Evolutionary conservation across 2,888 invertebrate genomes (phyloP).

Genomic region (Calliphora vomitoria): DNA sequence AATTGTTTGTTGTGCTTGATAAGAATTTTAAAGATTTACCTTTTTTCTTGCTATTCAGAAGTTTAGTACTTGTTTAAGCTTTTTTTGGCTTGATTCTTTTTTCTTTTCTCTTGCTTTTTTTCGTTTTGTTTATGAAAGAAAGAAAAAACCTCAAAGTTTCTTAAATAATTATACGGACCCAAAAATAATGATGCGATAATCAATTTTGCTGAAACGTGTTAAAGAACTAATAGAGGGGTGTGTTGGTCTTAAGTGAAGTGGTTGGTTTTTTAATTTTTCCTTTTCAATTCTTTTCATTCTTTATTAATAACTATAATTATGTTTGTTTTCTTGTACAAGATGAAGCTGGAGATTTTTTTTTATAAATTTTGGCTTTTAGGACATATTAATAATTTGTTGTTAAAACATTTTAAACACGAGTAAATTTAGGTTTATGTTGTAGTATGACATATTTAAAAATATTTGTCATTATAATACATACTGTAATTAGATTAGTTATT

Average conservation of each 20-base stretch:
- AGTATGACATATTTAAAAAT: too few species aligned
- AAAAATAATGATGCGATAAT: neutral
- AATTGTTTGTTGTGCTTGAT: neutral
- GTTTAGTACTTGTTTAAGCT: neutral
- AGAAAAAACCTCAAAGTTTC: neutral
- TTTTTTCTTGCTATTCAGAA: neutral
- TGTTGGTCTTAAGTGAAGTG: neutral
- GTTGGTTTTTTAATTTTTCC: too few species aligned
- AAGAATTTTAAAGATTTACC: constrained; percentile 12
- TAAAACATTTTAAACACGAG: too few species aligned
- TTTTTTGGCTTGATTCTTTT: neutral
- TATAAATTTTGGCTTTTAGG: too few species aligned
- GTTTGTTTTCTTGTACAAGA: neutral
- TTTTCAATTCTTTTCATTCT: neutral
- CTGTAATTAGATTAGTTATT: too few species aligned
- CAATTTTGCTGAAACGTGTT: neutral
- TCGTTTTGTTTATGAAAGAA: neutral
- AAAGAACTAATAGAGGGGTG: neutral
- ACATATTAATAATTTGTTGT: too few species aligned
- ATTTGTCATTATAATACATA: too few species aligned
- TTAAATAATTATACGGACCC: neutral
- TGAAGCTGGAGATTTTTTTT: neutral
- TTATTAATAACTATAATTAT: neutral
- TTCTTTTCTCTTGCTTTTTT: neutral
- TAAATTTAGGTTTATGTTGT: too few species aligned